phyloP scores from a whole-genome alignment of 2,888 invertebrate genomes.

The Peribatodes rhomboidaria region DNA sequence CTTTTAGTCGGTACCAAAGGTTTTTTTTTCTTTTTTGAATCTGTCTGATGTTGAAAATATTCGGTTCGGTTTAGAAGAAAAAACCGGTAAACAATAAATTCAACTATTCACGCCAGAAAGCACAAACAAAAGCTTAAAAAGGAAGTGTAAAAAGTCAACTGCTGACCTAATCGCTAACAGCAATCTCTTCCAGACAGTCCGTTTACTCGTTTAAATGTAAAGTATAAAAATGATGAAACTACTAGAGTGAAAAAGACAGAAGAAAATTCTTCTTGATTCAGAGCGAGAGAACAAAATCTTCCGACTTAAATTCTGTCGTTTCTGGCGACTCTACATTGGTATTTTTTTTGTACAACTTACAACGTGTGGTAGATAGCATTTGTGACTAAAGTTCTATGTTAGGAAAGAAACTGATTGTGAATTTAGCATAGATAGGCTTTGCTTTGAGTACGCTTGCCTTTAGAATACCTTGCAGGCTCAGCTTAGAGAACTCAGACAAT shows the following conservation, averaged over 20 bases:
- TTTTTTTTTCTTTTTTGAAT: too few relatives aligned
- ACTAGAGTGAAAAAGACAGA: too few relatives aligned
- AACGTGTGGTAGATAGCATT: conserved; percentile 50
- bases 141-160: too few relatives aligned
- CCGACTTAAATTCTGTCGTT: neutral
- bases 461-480: conserved; percentile 23
- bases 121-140: too few relatives aligned
- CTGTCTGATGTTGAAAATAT: too few relatives aligned
- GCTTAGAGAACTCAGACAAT: neutral
- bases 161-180: too few relatives aligned
- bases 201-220: too few relatives aligned
- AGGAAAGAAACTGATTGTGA: conserved; percentile 9
- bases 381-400: conserved; percentile 35
- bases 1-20: neutral
- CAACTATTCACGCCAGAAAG: too few relatives aligned
- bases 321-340: neutral
- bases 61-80: too few relatives aligned
- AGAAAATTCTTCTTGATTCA: neutral
- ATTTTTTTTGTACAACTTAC: conserved; percentile 30
- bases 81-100: too few relatives aligned
- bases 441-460: conserved; percentile 24
- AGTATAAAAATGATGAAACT: too few relatives aligned
- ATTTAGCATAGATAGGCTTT: conserved; percentile 16
- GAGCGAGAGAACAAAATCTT: neutral
- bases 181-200: too few relatives aligned